phyloP scores from a whole-genome alignment of 1,140 invertebrate genomes.

The Megathymus violae region DNA sequence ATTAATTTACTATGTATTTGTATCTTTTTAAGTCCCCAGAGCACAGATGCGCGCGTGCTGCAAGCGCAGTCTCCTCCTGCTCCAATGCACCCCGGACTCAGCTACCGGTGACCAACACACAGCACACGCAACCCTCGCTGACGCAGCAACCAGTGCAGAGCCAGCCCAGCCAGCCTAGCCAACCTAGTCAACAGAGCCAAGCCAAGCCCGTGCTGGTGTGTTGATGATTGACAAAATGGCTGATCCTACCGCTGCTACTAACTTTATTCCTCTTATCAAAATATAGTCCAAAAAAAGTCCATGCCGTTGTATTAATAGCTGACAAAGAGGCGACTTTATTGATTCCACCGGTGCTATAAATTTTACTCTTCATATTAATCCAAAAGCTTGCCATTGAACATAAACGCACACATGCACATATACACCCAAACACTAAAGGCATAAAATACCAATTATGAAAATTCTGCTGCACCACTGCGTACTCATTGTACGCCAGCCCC shows the following conservation, averaged over 20 bases:
- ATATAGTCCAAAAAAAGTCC: background rate
- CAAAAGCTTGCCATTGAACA: background rate
- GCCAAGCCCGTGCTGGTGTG: conserved; percentile 30
- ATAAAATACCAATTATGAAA: no score
- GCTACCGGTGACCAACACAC: conserved; percentile 48
- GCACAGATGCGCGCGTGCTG: conserved; percentile 57
- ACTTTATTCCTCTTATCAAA: background rate
- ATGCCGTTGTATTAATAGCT: background rate
- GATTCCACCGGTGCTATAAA: background rate
- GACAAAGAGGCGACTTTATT: background rate
- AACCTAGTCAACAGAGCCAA: conserved; percentile 16
- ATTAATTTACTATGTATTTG: background rate
- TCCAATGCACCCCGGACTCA: conserved; percentile 63
- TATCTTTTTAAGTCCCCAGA: conserved; percentile 60
- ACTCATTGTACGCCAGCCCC: background rate
- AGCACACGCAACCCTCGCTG: conserved; percentile 41
- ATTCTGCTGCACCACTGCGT: background rate
- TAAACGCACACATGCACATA: background rate
- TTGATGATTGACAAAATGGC: background rate
- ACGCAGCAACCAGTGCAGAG: conserved; percentile 22
- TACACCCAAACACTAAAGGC: background rate
- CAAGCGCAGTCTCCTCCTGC: conserved; percentile 56
- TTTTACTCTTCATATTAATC: background rate
- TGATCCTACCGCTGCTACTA: background rate
- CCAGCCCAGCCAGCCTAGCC: conserved; percentile 22